Evolutionary conservation across 2,797 vertebrate species (phyloP), one percentile per base, ranked within the genome.

Genomic region (Paedocypris micromegethes): DNA sequence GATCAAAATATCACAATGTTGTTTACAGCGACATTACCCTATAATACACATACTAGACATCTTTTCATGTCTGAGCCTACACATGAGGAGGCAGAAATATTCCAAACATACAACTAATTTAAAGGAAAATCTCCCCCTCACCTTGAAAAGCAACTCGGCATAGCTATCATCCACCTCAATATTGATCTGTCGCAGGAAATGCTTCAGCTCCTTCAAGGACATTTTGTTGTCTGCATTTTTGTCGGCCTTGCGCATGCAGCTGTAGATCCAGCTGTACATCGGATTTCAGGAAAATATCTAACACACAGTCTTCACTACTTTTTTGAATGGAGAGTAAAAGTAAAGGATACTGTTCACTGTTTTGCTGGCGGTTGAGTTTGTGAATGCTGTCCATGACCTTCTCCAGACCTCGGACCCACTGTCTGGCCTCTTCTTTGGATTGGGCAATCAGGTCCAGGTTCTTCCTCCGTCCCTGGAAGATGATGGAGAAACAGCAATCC

Each of bases 341-440:
- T 7, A 58, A 88, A 96, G 93, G 97, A 98, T 99, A 98, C 97
- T 99, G 95, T 77, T 93, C 92, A 0, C 91, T 89, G 79, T 93
- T 94, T 83, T 96, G 88, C 63, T 86, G 87, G 64, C 84, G 86
- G 83, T 80, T 91, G 85, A 98, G 94, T 78, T 89, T 86, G 52
- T 74, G 82, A 46, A 89, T 87, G 72, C 90, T 90, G 59, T 47
- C 75, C 40, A 95, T 91, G 78, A 99, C 75, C 85, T 99, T 99
- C 41, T 84, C 81, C 51, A 99, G 86, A 44, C 93, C 88, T 0
- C 39, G 68, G 38, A 93, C 88, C 96, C 97, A 99, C 72, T 84
- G 88, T 67, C 82, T 82, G 3, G 90, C 91, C 0, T 93, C 93
- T 0, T 83, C 82, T 0, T 65, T 70, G 0, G 79, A 86, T 0